phyloP scores from a whole-genome alignment of 2,888 invertebrate genomes.

The Lasioglossum zephyrum region DNA sequence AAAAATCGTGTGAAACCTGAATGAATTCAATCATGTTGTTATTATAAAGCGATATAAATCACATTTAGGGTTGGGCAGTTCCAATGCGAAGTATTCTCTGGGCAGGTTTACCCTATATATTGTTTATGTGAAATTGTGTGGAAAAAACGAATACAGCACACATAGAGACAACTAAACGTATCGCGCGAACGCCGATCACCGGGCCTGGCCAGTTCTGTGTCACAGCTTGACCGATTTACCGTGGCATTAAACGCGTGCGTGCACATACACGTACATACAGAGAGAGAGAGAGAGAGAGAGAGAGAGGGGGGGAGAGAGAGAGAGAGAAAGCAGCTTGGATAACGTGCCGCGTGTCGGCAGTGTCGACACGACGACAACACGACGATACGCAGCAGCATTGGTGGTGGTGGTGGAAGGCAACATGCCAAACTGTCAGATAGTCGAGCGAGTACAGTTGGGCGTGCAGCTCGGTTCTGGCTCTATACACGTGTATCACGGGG shows the following conservation, averaged over 20 bases:
- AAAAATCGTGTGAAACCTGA: not conserved
- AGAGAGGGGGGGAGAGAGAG: not conserved
- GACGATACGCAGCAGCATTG: slow-evolving; percentile 41
- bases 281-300: not conserved
- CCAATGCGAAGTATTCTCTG: too few species aligned
- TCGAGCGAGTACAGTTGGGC: slow-evolving; percentile 56
- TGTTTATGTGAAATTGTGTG: not conserved
- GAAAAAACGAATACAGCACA: not conserved
- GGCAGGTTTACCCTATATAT: not conserved
- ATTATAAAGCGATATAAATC: not conserved
- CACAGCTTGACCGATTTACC: slow-evolving; percentile 71
- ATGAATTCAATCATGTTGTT: not conserved
- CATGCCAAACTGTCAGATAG: slow-evolving; percentile 81
- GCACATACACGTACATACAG: slow-evolving; percentile 25
- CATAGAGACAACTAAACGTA: not conserved
- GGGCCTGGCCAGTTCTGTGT: slow-evolving; percentile 33
- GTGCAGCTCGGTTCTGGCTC: slow-evolving; percentile 55
- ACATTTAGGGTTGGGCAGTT: too few species aligned
- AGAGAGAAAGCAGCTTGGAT: slow-evolving; percentile 28
- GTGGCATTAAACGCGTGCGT: slow-evolving; percentile 62
- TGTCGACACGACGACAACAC: slow-evolving; percentile 66
- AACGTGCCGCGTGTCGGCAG: slow-evolving; percentile 49
- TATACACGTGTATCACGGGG: slow-evolving; percentile 71
- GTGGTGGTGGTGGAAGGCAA: slow-evolving; percentile 73
- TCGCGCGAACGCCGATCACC: not conserved